phyloP scores from a whole-genome alignment of 2,797 vertebrate species.

The Acipenser transmontanus region DNA sequence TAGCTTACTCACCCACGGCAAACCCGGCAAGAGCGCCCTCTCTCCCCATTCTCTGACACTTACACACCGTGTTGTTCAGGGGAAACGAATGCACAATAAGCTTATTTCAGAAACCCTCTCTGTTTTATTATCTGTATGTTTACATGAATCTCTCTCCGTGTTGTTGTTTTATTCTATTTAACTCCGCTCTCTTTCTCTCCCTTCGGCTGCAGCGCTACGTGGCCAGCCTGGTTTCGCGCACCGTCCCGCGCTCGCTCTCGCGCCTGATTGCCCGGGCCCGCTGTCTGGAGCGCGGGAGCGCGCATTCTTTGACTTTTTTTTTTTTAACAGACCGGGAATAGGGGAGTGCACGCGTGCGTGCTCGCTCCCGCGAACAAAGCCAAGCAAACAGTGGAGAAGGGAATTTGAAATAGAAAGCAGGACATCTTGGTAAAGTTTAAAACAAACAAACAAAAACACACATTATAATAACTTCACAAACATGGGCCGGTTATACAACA shows the following conservation, averaged over 20 bases:
- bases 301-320: no score
- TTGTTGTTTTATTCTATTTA: no score
- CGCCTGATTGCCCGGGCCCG: slow-evolving; percentile 29
- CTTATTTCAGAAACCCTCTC: no score
- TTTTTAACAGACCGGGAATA: slow-evolving; percentile 14
- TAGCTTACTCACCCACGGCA: slow-evolving; percentile 49
- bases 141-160: slow-evolving; percentile 15
- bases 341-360: slow-evolving; percentile 37
- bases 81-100: not conserved
- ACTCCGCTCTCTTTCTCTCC: not conserved
- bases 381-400: not conserved
- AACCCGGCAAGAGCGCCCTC: slow-evolving; percentile 50
- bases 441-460: no score
- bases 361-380: slow-evolving; percentile 15
- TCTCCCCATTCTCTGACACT: slow-evolving; percentile 30
- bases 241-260: slow-evolving; percentile 52
- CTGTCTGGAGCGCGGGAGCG: slow-evolving; percentile 37
- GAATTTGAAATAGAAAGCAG: slow-evolving; percentile 12
- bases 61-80: not conserved
- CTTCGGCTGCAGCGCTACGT: slow-evolving; percentile 71
- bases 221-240: slow-evolving; percentile 72
- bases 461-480: no score
- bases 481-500: no score
- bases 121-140: no score
- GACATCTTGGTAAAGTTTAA: not conserved